These are phyloP conservation scores for Sanderia malayensis DNA, from an alignment of 30 jellyfish, hydroid and myxozoan genomes.

Conservation along the genomic window DNA sequence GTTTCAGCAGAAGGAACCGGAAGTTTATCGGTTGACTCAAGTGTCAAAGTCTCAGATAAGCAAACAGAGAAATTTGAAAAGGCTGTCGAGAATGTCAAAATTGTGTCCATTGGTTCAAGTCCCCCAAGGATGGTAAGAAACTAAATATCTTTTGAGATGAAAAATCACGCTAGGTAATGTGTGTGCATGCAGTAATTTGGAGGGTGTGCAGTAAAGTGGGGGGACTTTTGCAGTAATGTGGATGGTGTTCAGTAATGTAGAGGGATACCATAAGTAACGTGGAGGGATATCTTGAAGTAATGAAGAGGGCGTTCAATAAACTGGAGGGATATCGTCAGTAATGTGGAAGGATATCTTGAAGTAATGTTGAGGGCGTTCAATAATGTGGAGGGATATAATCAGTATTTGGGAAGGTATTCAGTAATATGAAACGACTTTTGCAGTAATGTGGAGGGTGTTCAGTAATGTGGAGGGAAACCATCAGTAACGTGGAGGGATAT, in stretches of 20 bases:
- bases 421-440: background rate
- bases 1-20: slow-evolving; percentile 50
- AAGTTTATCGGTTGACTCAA: background rate
- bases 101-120: slow-evolving; percentile 39
- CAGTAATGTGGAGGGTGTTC: no score
- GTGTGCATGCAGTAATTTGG: background rate
- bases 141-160: background rate
- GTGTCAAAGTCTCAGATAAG: background rate
- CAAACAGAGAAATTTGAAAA: slow-evolving; percentile 10
- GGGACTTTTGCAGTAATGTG: no score
- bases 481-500: background rate
- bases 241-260: no score
- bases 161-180: background rate
- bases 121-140: slow-evolving; percentile 55
- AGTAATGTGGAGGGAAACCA: no score
- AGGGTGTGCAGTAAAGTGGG: background rate
- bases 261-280: background rate
- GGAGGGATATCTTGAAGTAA: background rate
- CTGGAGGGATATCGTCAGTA: no score
- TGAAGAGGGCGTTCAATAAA: background rate
- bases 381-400: background rate
- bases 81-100: slow-evolving; percentile 15
- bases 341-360: background rate
- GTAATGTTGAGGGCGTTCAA: background rate
- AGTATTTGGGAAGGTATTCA: background rate